A percentile compares a stretch with the other conserved stretches of the same genome.
phyloP scores from a whole-genome alignment of 1,140 invertebrate species.

The Eurytemora carolleeae region DNA sequence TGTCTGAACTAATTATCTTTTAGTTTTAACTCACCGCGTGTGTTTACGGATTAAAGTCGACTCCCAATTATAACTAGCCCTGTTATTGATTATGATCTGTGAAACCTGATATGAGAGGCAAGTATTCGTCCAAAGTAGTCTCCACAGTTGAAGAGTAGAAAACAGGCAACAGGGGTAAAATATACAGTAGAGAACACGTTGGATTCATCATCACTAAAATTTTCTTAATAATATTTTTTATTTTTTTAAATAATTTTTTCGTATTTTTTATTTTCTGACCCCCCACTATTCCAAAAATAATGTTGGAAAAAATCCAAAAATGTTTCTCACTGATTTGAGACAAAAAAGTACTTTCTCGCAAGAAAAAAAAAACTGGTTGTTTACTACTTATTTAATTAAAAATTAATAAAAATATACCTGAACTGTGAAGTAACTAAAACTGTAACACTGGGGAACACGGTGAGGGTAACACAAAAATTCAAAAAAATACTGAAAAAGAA shows the following conservation, averaged over 20 bases:
- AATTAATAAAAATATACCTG: too few relatives aligned
- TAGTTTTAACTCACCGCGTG: not conserved
- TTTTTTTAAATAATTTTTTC: too few relatives aligned
- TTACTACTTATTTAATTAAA: too few relatives aligned
- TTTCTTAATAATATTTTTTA: not conserved
- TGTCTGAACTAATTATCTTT: not conserved
- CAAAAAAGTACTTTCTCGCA: too few relatives aligned
- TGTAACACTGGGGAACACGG: constrained; percentile 64
- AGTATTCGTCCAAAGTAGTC: constrained; percentile 54
- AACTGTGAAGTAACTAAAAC: constrained; percentile 28
- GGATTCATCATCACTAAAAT: not conserved
- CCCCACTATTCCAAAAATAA: too few relatives aligned
- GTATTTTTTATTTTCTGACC: too few relatives aligned
- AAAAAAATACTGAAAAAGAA: constrained; percentile 14
- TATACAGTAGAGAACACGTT: constrained; percentile 30
- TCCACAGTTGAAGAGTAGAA: constrained; percentile 64
- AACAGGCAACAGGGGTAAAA: constrained; percentile 73
- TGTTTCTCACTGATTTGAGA: too few relatives aligned
- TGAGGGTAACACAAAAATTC: constrained; percentile 52
- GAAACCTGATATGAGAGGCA: not conserved
- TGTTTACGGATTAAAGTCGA: not conserved
- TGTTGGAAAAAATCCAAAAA: too few relatives aligned
- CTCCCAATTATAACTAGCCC: not conserved
- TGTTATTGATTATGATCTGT: not conserved
- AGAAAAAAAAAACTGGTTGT: too few relatives aligned